Conservation (phyloP, 2,888 invertebrate species). For the Macrosoma leucophasiata region DNA sequence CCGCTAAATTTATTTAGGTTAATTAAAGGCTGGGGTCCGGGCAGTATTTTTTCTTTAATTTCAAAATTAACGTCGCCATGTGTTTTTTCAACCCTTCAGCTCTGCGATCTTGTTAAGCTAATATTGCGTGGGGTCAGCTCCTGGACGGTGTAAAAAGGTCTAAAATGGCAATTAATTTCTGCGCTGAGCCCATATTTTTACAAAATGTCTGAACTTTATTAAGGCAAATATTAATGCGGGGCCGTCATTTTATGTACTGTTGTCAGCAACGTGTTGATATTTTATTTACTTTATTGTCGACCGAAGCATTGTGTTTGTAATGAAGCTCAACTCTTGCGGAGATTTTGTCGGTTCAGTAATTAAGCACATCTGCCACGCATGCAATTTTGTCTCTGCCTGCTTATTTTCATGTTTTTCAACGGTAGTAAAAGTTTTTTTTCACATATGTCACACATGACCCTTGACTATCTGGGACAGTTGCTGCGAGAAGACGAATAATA, state of each 20-base stretch:
- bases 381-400: slow-evolving; percentile 46
- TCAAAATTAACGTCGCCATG: slow-evolving; percentile 52
- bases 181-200: slow-evolving; percentile 47
- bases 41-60: slow-evolving; percentile 53
- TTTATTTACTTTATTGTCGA: slow-evolving; percentile 63
- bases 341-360: slow-evolving; percentile 68
- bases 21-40: slow-evolving; percentile 35
- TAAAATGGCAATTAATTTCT: slow-evolving; percentile 58
- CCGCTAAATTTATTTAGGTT: slow-evolving; percentile 42
- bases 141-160: slow-evolving; percentile 44
- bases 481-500: no score
- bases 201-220: slow-evolving; percentile 58
- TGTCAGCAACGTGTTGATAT: slow-evolving; percentile 63
- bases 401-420: slow-evolving; percentile 46
- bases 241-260: slow-evolving; percentile 49
- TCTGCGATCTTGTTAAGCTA: slow-evolving; percentile 48
- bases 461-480: slow-evolving; percentile 37
- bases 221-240: slow-evolving; percentile 58
- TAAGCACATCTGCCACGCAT: slow-evolving; percentile 68
- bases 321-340: slow-evolving; percentile 59
- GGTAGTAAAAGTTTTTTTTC: slow-evolving; percentile 37
- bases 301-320: slow-evolving; percentile 52
- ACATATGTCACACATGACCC: slow-evolving; percentile 38
- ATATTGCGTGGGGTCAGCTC: slow-evolving; percentile 41
- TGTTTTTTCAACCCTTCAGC: slow-evolving; percentile 51